phyloP scores from a whole-genome alignment of 2,113 vertebrate genomes.

The Marcusenius ussheri region DNA sequence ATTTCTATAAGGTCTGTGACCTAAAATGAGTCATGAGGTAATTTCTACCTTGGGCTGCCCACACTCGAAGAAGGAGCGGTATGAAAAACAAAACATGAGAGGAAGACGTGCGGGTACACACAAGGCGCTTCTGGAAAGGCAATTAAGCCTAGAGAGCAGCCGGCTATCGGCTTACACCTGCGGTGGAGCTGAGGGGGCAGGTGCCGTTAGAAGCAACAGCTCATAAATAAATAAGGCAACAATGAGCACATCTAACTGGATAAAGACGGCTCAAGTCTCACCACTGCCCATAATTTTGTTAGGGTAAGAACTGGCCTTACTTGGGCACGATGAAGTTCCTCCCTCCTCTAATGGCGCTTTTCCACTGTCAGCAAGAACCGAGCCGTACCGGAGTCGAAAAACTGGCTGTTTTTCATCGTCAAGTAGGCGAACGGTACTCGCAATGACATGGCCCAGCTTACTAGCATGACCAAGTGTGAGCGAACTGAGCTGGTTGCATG shows the following conservation, averaged over 20 bases:
- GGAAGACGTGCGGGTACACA: not conserved
- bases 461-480: not conserved
- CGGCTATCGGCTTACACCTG: not conserved
- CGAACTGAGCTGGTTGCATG: not conserved
- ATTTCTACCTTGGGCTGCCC: not conserved
- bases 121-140: not conserved
- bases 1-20: not conserved
- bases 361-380: not conserved
- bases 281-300: not conserved
- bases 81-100: not conserved
- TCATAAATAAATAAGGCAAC: not conserved
- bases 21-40: not conserved
- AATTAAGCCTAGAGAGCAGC: not conserved
- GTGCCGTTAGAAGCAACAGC: not conserved
- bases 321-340: not conserved
- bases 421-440: not conserved
- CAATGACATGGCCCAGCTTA: not conserved
- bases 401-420: not conserved
- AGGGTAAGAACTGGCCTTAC: not conserved
- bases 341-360: not conserved
- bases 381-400: not conserved
- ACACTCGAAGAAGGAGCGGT: not conserved
- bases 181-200: not conserved
- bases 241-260: not conserved
- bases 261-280: not conserved